Conservation (phyloP, 2,797 vertebrate genomes). For the Antrozous pallidus region DNA sequence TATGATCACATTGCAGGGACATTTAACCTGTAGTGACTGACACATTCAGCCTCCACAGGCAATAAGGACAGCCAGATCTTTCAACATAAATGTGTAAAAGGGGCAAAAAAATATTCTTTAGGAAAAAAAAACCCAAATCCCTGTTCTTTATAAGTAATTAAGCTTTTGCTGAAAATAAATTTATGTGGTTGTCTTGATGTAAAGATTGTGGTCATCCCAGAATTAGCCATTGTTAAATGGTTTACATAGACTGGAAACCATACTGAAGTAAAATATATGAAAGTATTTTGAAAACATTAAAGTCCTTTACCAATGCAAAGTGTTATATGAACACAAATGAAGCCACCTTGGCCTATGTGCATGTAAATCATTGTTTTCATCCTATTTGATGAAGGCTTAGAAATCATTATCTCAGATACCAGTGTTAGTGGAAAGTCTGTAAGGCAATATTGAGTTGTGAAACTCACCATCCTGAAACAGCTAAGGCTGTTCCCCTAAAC, state of each 20-base stretch:
- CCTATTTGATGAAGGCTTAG: not conserved
- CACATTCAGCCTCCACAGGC: not conserved
- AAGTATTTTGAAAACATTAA: not conserved
- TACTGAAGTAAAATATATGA: not conserved
- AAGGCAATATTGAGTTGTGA: not conserved
- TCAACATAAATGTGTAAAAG: constrained; percentile 11
- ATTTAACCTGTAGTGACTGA: not conserved
- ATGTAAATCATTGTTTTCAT: not conserved
- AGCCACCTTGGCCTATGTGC: not conserved
- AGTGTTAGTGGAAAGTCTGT: not conserved
- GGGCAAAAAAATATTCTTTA: not conserved
- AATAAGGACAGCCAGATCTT: not conserved
- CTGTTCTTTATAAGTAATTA: not conserved
- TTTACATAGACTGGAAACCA: not conserved
- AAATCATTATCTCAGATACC: not conserved
- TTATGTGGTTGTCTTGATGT: not conserved
- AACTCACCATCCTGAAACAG: not conserved
- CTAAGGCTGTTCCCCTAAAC: not conserved
- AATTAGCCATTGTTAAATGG: not conserved
- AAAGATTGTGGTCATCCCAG: not conserved
- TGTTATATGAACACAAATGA: not conserved
- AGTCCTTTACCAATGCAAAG: not conserved
- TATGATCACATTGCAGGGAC: not conserved
- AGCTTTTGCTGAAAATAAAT: constrained; percentile 26
- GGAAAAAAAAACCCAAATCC: not conserved